These are phyloP conservation scores for Nycticebus coucang DNA, from an alignment of 2,113 vertebrate genomes.

Conservation along the genomic window DNA sequence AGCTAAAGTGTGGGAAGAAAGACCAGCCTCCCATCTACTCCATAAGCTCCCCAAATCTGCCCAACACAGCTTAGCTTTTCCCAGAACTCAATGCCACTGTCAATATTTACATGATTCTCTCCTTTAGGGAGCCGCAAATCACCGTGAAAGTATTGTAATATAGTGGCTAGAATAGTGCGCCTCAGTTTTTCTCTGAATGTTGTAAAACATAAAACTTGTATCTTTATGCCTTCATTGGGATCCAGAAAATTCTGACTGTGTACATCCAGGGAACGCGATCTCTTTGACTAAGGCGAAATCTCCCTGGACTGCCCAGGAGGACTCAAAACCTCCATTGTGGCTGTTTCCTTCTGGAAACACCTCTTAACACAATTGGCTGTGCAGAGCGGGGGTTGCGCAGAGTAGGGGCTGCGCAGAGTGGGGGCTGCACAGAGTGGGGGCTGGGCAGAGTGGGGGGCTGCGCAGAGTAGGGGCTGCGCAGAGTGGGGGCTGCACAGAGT, in stretches of 20 bases:
- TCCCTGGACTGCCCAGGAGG: background rate
- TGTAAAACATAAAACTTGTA: background rate
- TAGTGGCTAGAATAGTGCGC: background rate
- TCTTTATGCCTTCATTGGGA: fast-evolving
- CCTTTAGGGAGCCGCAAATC: background rate
- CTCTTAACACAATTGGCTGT: constrained; percentile 46
- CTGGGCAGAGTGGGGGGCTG: constrained; percentile 38
- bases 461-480: background rate
- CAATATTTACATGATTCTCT: fast-evolving
- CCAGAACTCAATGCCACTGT: fast-evolving
- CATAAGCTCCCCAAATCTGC: background rate
- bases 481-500: too few species aligned
- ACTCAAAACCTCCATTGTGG: background rate
- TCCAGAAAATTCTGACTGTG: background rate
- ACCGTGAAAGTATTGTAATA: background rate
- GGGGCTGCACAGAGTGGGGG: background rate
- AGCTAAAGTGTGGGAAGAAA: background rate
- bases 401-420: too few species aligned
- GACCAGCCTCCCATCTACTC: background rate
- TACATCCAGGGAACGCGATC: too few species aligned
- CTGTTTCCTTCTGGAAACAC: constrained; percentile 46
- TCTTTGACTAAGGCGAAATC: too few species aligned
- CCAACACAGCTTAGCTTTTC: background rate
- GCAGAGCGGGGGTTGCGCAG: background rate
- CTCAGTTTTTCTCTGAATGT: background rate